These are phyloP conservation scores for Monopterus albus DNA, from an alignment of 2,113 vertebrate species.

Conservation along the genomic window DNA sequence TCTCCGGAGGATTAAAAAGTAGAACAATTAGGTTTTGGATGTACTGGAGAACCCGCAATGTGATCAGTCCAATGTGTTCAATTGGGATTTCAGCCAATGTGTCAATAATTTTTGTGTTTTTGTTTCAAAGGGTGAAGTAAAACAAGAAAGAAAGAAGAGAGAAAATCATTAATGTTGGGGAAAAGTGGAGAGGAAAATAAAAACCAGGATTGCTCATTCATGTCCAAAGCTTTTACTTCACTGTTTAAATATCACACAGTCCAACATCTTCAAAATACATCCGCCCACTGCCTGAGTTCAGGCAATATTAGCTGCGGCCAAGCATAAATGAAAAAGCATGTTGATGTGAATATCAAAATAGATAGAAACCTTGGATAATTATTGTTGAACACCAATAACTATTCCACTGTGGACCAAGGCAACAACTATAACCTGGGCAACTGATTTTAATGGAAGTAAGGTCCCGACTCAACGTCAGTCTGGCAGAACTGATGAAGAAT, in stretches of 20 bases:
- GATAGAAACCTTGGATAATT: slow-evolving; percentile 29
- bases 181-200: slow-evolving; percentile 20
- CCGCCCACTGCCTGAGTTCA: slow-evolving; percentile 27
- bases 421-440: not conserved
- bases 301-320: not conserved
- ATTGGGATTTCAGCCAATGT: slow-evolving; percentile 25
- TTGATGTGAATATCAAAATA: slow-evolving; percentile 25
- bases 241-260: slow-evolving; percentile 42
- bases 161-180: slow-evolving; percentile 13
- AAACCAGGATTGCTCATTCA: slow-evolving; percentile 15
- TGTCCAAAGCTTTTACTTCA: slow-evolving; percentile 11
- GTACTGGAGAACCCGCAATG: too few species aligned
- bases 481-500: too few species aligned
- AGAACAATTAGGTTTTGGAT: not conserved
- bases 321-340: slow-evolving; percentile 2
- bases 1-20: not conserved
- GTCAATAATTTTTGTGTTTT: slow-evolving; percentile 8
- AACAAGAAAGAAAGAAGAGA: not conserved
- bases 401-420: not conserved
- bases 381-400: slow-evolving; percentile 2
- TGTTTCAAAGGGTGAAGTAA: not conserved
- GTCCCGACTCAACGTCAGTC: too few species aligned
- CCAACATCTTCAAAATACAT: slow-evolving; percentile 18
- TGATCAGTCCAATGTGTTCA: slow-evolving; percentile 3
- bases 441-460: slow-evolving; percentile 36